These are phyloP conservation scores for Pristionchus fissidentatus DNA, from an alignment of 2,888 invertebrate genomes.

Conservation along the genomic window DNA sequence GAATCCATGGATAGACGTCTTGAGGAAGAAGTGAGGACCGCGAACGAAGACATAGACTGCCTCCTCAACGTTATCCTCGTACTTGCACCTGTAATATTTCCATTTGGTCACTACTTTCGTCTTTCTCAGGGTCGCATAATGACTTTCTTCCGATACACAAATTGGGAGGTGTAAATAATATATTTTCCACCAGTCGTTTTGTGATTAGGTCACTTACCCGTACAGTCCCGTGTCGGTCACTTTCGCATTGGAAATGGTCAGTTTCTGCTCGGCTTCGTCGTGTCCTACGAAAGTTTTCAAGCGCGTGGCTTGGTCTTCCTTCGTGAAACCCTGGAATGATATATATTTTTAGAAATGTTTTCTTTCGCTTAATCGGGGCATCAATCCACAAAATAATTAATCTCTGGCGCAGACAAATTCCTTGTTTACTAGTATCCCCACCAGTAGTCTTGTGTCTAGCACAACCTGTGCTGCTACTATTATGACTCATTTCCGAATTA, in stretches of 20 bases:
- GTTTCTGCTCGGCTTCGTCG: constrained; percentile 11
- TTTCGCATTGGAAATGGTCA: constrained; percentile 26
- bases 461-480: no score
- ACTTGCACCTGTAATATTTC: constrained; percentile 21
- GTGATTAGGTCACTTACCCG: neutral
- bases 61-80: neutral
- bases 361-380: no score
- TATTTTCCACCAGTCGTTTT: neutral
- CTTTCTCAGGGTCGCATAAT: no score
- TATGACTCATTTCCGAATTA: no score
- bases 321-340: neutral
- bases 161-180: no score
- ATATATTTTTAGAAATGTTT: no score
- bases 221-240: constrained; percentile 37
- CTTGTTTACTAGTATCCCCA: no score
- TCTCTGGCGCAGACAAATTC: no score
- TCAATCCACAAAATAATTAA: no score
- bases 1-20: neutral
- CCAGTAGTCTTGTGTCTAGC: no score
- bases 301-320: neutral
- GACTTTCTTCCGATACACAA: no score
- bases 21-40: constrained; percentile 30
- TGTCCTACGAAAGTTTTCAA: neutral
- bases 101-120: no score
- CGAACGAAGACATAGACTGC: constrained; percentile 40